Percentiles rank a stretch among this genome's conserved stretches.
Evolutionary conservation across 2,113 vertebrate genomes (phyloP).

Genomic region (Ictalurus punctatus): DNA sequence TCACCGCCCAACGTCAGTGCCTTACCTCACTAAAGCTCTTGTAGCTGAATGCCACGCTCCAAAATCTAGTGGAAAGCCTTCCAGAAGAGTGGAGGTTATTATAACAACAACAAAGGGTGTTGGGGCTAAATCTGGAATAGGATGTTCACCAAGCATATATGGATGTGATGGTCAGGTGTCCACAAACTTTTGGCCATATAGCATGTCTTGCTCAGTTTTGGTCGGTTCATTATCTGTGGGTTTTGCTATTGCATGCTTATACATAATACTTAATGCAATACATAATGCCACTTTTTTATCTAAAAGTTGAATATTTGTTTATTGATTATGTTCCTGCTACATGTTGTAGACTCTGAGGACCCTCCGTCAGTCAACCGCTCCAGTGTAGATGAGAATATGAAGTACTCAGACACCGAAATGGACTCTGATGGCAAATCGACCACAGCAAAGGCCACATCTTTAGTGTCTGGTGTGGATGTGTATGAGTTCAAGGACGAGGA

Average conservation of each 20-base stretch:
- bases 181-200: not conserved
- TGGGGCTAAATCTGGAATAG: not conserved
- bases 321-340: not conserved
- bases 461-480: slow-evolving; percentile 85
- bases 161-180: not conserved
- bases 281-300: not conserved
- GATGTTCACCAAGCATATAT: not conserved
- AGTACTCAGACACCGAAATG: slow-evolving; percentile 91
- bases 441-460: slow-evolving; percentile 79
- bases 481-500: slow-evolving; percentile 97
- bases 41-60: not conserved
- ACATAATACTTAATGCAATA: not conserved
- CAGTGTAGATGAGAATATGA: slow-evolving; percentile 90
- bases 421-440: slow-evolving; percentile 82
- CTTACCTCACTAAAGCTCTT: not conserved
- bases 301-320: not conserved
- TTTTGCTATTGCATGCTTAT: not conserved
- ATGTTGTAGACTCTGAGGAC: slow-evolving; percentile 89
- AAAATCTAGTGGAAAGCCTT: not conserved
- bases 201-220: not conserved
- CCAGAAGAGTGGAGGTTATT: not conserved
- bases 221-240: not conserved
- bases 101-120: not conserved
- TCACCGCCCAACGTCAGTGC: not conserved
- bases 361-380: slow-evolving; percentile 91